Conservation (phyloP, 2,113 vertebrate genomes). For the Callocephalon fimbriatum region DNA sequence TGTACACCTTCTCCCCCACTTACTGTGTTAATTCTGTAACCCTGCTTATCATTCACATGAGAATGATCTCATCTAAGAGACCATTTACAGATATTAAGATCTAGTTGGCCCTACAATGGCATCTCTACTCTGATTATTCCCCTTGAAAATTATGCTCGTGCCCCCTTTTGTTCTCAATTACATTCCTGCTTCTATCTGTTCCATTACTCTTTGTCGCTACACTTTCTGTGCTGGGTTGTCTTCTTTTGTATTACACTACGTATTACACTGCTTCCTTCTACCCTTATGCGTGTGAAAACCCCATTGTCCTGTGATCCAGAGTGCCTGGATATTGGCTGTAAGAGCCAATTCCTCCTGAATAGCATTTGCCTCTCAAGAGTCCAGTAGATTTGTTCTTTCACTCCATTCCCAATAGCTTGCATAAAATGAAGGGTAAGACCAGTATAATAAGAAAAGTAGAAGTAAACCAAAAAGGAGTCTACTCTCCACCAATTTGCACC, state of each 20-base stretch:
- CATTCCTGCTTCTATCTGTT: background rate
- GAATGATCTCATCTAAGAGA: background rate
- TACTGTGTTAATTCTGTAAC: background rate
- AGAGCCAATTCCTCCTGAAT: background rate
- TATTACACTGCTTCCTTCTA: background rate
- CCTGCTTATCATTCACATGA: background rate
- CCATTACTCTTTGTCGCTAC: background rate
- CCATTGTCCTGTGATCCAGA: background rate
- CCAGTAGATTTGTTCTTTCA: background rate
- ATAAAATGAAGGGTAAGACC: background rate
- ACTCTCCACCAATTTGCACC: background rate
- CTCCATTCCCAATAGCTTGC: background rate
- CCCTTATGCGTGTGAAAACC: background rate
- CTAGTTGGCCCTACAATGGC: background rate
- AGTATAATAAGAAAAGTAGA: background rate
- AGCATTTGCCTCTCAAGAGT: background rate
- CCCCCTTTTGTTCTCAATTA: background rate
- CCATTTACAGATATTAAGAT: background rate
- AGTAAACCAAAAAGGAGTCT: background rate
- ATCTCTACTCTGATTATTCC: background rate
- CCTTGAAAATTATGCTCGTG: background rate
- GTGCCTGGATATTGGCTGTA: background rate
- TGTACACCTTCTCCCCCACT: background rate
- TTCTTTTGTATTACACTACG: background rate
- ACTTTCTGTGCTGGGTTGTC: background rate